Conservation (phyloP, 2,113 vertebrate genomes). For the Sciurus niger region DNA sequence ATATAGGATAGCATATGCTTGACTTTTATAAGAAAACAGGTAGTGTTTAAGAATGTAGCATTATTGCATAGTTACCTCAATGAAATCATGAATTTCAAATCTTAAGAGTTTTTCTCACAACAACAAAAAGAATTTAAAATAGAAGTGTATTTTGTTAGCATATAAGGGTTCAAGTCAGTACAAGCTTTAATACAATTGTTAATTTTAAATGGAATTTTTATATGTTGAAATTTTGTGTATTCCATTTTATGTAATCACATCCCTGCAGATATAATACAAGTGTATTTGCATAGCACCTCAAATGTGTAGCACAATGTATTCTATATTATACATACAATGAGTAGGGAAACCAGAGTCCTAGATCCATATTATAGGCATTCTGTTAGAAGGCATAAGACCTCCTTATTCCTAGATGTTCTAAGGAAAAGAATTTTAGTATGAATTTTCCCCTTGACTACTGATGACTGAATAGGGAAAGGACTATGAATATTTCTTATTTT, state of each 20-base stretch:
- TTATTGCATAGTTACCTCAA: constrained; percentile 25
- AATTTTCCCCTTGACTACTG: neutral
- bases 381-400: neutral
- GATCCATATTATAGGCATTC: neutral
- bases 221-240: constrained; percentile 39
- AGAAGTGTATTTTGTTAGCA: constrained; percentile 20
- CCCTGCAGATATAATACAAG: neutral
- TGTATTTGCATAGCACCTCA: neutral
- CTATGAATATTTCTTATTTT: constrained; percentile 13
- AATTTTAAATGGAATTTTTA: constrained; percentile 39
- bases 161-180: neutral
- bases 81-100: constrained; percentile 49
- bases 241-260: neutral
- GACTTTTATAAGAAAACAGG: neutral
- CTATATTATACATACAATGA: neutral
- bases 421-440: constrained; percentile 23
- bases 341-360: neutral
- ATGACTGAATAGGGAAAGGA: neutral
- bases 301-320: constrained; percentile 25
- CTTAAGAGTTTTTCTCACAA: neutral
- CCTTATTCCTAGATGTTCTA: neutral
- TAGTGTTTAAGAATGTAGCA: constrained; percentile 9
- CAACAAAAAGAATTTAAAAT: neutral
- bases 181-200: constrained; percentile 38
- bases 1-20: neutral